Evolutionary conservation across 2,888 invertebrate species (phyloP).

Genomic region (Thelaira solivaga): DNA sequence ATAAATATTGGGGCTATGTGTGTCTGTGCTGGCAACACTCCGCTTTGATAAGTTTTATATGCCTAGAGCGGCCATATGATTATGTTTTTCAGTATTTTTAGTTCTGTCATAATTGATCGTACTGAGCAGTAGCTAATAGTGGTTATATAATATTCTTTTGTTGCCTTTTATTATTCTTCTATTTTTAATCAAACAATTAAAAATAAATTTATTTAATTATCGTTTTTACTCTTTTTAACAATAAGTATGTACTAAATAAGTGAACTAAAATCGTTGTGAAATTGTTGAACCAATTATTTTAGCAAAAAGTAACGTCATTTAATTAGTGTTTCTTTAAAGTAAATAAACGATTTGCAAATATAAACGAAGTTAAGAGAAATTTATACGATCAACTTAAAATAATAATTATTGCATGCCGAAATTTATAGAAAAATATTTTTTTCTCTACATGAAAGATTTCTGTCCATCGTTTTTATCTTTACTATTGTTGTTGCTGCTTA

Average conservation of each 20-base stretch:
- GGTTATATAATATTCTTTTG: constrained; percentile 57
- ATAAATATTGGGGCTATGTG: not conserved
- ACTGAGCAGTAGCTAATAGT: constrained; percentile 49
- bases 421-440: constrained; percentile 25
- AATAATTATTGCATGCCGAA: constrained; percentile 23
- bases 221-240: constrained; percentile 30
- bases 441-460: constrained; percentile 37
- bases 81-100: constrained; percentile 38
- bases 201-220: constrained; percentile 53
- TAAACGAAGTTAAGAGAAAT: constrained; percentile 24
- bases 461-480: constrained; percentile 47
- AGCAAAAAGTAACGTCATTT: constrained; percentile 18
- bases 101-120: constrained; percentile 57
- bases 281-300: constrained; percentile 11
- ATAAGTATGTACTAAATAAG: constrained; percentile 33
- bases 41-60: constrained; percentile 24
- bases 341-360: constrained; percentile 6
- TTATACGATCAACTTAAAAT: constrained; percentile 22
- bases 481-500: constrained; percentile 32
- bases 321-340: constrained; percentile 4
- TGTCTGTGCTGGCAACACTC: constrained; percentile 36
- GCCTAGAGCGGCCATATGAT: constrained; percentile 55
- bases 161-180: constrained; percentile 50
- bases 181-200: constrained; percentile 53
- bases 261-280: constrained; percentile 39